phyloP scores from a whole-genome alignment of 1,140 invertebrate genomes.

The Plectus sambesii region DNA sequence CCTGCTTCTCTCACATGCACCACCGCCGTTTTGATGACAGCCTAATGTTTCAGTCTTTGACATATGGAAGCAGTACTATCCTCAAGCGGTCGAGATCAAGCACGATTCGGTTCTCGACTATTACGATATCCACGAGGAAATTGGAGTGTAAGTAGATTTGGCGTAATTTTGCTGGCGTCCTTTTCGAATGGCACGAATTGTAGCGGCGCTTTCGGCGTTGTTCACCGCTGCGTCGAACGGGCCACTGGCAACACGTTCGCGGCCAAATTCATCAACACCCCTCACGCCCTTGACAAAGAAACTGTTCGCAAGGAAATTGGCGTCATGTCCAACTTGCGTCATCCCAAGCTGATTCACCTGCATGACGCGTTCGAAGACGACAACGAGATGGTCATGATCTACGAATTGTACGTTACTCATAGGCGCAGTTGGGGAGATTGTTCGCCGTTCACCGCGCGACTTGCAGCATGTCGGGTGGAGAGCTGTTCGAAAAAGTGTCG shows the following conservation, averaged over 20 bases:
- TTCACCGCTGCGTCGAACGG: conserved; percentile 88
- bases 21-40: conserved; percentile 3
- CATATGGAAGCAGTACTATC: conserved; percentile 88
- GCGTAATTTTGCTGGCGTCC: conserved; percentile 1
- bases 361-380: conserved; percentile 99
- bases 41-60: conserved; percentile 64
- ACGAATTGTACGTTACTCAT: conserved; percentile 77
- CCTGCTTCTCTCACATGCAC: conserved; percentile 7
- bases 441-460: conserved; percentile 7
- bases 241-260: conserved; percentile 92
- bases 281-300: conserved; percentile 85
- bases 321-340: conserved; percentile 96
- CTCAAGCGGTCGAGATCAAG: conserved; percentile 89
- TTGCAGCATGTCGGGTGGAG: conserved; percentile 81
- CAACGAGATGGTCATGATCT: conserved; percentile 96
- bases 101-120: conserved; percentile 86
- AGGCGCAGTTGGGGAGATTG: conserved; percentile 1
- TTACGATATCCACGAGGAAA: conserved; percentile 97
- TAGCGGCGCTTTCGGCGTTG: conserved; percentile 89
- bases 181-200: conserved; percentile 6
- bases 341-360: conserved; percentile 89
- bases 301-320: conserved; percentile 95
- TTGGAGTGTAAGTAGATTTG: conserved; percentile 69
- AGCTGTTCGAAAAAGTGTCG: conserved; percentile 94
- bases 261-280: conserved; percentile 95